Base-by-base conservation (phyloP, 1,140 invertebrate species). In the Acyrthosiphon pisum region DNA sequence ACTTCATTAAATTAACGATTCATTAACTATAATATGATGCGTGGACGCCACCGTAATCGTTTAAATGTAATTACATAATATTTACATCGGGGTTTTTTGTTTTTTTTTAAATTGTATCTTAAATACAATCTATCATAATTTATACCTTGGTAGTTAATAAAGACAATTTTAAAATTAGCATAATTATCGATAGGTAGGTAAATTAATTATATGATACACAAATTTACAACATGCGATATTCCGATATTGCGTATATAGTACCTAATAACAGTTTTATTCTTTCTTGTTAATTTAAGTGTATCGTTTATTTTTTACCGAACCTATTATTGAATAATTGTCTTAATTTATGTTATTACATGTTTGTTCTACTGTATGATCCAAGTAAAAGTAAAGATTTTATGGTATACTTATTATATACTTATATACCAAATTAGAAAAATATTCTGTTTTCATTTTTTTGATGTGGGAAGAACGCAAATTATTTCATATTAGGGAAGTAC, bases 1-100 rank as follows among this genome's bases (percentile, higher is more conserved):
- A 84, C 20, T 86, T 86, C 83, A 84, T 84, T 84, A 44, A 41
- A 41, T 44, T 41, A 84, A 84, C 20, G 83, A 84, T 86, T 46
- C 41, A 14, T 86, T 86, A n/a, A 81, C 30, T 68, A 37, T 37
- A 41, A 26, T 26, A 46, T 11, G 44, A 26, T 26, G 26, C 84
- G 26, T 46, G 41, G 26, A 86, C 83, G 14, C 41, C 84, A 86
- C 14, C 11, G 41, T 46, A 86, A 86, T 86, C 41, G 84, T 46
- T 86, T 86, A 46, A n/a, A 76, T 76, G 6, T 76, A 18, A 76
- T 76, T 76, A 76, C 41, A 41, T 41, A 41, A 41, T 41, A 41
- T 41, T 41, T 41, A 41, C 14, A n/a, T 76, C 30, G 11, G 3
- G 11, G 4, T 18, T 76, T n/a, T 76, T n/a, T n/a, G n/a, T n/a